phyloP scores from a whole-genome alignment of 2,797 vertebrate genomes.

The Acanthiza pusilla region DNA sequence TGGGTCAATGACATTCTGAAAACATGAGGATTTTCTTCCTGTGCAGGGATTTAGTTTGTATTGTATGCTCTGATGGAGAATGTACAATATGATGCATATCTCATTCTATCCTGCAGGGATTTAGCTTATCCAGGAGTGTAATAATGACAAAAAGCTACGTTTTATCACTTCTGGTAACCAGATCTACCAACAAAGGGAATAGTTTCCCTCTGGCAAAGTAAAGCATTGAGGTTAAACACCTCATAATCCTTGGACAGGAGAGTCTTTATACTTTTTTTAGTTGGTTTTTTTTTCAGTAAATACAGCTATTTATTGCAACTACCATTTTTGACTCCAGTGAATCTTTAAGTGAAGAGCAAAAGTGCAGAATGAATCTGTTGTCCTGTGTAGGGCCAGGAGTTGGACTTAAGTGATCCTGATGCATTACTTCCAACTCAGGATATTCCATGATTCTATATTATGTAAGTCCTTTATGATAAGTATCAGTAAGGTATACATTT shows the following conservation, averaged over 20 bases:
- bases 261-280: neutral
- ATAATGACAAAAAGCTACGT: neutral
- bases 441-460: neutral
- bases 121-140: conserved; percentile 16
- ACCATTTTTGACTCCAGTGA: neutral
- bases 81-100: neutral
- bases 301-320: neutral
- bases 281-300: neutral
- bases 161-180: conserved; percentile 37
- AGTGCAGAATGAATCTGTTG: neutral
- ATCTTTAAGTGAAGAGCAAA: neutral
- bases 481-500: neutral
- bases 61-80: neutral
- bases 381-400: neutral
- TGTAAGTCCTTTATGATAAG: neutral
- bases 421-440: neutral
- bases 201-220: conserved; percentile 33
- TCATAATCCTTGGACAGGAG: conserved; percentile 13
- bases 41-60: neutral
- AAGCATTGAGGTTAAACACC: conserved; percentile 12
- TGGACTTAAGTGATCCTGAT: neutral
- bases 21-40: neutral
- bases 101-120: conserved; percentile 8
- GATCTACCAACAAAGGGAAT: conserved; percentile 50
- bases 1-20: neutral